Conservation (phyloP, 2,888 invertebrate species). For the Pristionchus mayeri region DNA sequence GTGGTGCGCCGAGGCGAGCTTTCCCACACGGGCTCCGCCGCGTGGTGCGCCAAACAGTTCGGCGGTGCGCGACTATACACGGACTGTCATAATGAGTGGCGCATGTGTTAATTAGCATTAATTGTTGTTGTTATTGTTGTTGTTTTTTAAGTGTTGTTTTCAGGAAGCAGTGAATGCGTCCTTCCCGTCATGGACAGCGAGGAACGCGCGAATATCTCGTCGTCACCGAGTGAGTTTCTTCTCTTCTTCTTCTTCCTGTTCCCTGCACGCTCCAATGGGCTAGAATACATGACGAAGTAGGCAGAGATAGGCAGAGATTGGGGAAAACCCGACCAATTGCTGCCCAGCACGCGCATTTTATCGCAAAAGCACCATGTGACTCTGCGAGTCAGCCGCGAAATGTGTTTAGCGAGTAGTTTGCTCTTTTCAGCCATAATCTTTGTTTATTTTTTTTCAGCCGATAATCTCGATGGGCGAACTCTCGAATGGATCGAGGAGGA, state of each 20-base stretch:
- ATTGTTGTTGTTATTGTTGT: background rate
- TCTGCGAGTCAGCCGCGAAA: no score
- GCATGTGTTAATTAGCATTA: background rate
- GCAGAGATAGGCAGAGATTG: background rate
- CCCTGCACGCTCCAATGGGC: background rate
- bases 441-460: background rate
- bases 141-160: background rate
- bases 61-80: background rate
- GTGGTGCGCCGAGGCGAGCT: slow-evolving; percentile 16
- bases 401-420: no score
- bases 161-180: background rate
- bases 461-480: background rate
- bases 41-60: slow-evolving; percentile 37
- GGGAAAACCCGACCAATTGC: no score
- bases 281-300: background rate
- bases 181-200: background rate
- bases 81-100: background rate
- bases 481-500: slow-evolving; percentile 21
- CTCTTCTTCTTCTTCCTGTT: background rate
- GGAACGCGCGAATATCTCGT: background rate
- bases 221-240: background rate
- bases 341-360: no score
- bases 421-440: no score
- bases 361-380: no score
- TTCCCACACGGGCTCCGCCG: background rate